A percentile compares a stretch with the other conserved stretches of the same genome.
Evolutionary conservation across 2,888 invertebrate species (phyloP).

Genomic region (Melanostoma scalare): DNA sequence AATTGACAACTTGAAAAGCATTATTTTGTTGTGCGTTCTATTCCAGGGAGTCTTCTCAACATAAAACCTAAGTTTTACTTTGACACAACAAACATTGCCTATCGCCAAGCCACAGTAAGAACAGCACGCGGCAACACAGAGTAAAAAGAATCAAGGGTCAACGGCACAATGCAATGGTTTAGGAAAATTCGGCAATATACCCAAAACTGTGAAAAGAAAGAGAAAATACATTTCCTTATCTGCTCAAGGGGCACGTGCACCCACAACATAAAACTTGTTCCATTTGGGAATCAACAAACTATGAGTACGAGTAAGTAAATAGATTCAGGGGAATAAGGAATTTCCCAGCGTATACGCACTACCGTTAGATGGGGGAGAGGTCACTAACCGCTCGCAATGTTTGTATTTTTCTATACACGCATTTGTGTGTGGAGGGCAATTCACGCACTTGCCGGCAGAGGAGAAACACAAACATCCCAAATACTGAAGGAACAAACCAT

Average conservation of each 20-base stretch:
- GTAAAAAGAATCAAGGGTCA: slow-evolving; percentile 57
- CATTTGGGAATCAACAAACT: slow-evolving; percentile 23
- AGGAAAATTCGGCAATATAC: slow-evolving; percentile 66
- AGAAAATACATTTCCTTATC: slow-evolving; percentile 45
- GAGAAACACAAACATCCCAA: slow-evolving; percentile 53
- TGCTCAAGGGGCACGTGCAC: slow-evolving; percentile 38
- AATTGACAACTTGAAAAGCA: slow-evolving; percentile 42
- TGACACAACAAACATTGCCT: slow-evolving; percentile 65
- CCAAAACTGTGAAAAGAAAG: slow-evolving; percentile 1
- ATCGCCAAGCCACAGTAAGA: slow-evolving; percentile 21
- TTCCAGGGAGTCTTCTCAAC: slow-evolving; percentile 12
- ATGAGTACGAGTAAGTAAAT: background rate
- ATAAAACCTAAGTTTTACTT: slow-evolving; percentile 24
- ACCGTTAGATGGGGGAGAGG: slow-evolving; percentile 63
- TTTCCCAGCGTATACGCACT: slow-evolving; percentile 43
- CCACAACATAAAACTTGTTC: slow-evolving; percentile 67
- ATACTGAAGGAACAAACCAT: slow-evolving; percentile 17
- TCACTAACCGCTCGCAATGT: slow-evolving; percentile 70
- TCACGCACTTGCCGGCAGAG: slow-evolving; percentile 59
- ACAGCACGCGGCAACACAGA: slow-evolving; percentile 26
- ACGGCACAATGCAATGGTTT: slow-evolving; percentile 58
- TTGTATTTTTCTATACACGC: slow-evolving; percentile 27
- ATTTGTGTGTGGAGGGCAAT: slow-evolving; percentile 34
- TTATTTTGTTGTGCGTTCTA: slow-evolving; percentile 4
- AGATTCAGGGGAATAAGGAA: slow-evolving; percentile 29